Evolutionary conservation across 2,113 vertebrate genomes (phyloP).

Genomic region (Marmota monax): DNA sequence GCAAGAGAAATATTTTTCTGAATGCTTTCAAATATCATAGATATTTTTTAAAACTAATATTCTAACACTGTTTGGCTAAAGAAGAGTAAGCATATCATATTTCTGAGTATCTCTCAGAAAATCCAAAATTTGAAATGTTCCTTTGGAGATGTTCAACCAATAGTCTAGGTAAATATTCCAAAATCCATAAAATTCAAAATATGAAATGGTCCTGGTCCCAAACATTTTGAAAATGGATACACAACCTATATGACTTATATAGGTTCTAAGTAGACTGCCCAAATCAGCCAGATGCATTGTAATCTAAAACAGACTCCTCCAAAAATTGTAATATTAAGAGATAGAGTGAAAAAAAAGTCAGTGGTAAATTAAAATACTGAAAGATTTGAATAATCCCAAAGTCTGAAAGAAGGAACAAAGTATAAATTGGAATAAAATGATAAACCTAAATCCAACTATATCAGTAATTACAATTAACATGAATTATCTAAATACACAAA

Average conservation of each 20-base stretch:
- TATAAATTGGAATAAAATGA: background rate
- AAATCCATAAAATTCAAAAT: background rate
- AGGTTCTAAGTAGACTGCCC: background rate
- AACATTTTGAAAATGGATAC: background rate
- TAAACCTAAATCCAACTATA: background rate
- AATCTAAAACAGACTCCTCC: background rate
- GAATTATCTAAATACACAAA: background rate
- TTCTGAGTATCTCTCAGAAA: background rate
- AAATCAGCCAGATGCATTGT: background rate
- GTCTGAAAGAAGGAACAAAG: background rate
- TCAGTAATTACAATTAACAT: constrained; percentile 6
- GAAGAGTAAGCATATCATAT: background rate
- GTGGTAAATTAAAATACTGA: background rate
- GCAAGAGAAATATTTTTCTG: background rate
- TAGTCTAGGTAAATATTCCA: background rate
- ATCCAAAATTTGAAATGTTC: background rate
- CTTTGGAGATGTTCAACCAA: background rate
- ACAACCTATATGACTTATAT: background rate
- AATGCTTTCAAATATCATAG: too few relatives aligned
- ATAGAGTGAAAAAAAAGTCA: background rate
- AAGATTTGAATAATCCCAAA: background rate
- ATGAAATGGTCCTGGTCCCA: background rate
- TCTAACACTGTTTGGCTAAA: background rate
- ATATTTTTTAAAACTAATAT: constrained; percentile 26
- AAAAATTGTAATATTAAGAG: background rate